These are phyloP conservation scores for Margarornis squamiger DNA, from an alignment of 2,797 vertebrate genomes.

Conservation along the genomic window DNA sequence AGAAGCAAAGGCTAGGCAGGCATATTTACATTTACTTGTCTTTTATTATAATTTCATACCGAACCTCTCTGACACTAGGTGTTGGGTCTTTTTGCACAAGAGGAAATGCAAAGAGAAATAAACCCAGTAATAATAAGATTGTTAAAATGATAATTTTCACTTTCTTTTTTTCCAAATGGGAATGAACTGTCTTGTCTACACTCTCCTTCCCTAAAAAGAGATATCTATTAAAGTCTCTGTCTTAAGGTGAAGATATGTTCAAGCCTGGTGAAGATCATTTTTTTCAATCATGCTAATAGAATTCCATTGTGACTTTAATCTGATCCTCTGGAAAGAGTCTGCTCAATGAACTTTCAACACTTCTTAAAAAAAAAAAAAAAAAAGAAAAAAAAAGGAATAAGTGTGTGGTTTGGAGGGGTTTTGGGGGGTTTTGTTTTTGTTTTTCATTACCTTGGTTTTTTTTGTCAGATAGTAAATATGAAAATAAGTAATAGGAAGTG, in stretches of 20 bases:
- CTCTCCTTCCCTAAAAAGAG: background rate
- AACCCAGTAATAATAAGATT: background rate
- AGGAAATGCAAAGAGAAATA: background rate
- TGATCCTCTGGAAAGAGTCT: background rate
- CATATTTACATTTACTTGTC: constrained; percentile 5
- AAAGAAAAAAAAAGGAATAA: background rate
- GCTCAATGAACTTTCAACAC: background rate
- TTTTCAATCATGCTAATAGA: background rate
- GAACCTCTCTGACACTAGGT: background rate
- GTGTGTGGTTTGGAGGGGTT: background rate
- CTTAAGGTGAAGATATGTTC: background rate
- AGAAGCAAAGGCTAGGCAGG: background rate
- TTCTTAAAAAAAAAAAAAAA: background rate
- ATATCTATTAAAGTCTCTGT: background rate
- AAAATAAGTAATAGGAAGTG: background rate
- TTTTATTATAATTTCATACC: constrained; percentile 13
- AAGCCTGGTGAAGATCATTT: background rate
- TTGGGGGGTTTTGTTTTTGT: background rate
- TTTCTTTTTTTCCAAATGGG: fast-evolving
- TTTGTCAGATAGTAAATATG: background rate
- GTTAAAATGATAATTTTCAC: background rate
- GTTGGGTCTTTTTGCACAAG: background rate
- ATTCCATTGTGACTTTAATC: background rate
- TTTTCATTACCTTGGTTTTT: background rate
- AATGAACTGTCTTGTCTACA: background rate